Evolutionary conservation across 2,888 invertebrate species (phyloP).

Genomic region (Thereva nobilitata): DNA sequence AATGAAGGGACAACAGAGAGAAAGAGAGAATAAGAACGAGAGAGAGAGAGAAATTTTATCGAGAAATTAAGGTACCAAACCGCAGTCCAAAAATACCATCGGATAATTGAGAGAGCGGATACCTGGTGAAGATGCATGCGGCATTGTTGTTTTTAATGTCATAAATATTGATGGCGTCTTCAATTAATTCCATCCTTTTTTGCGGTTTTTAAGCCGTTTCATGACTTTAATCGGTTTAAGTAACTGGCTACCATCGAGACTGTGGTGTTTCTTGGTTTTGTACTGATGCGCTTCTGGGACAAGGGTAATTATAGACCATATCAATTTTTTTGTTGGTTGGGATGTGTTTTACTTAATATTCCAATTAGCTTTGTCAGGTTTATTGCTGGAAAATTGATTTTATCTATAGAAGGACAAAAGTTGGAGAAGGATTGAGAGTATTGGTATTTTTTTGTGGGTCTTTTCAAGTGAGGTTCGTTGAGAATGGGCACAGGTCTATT

Average conservation of each 20-base stretch:
- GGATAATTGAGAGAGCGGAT: not conserved
- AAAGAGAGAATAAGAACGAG: not conserved
- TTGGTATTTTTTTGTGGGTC: too few relatives aligned
- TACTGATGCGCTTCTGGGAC: not conserved
- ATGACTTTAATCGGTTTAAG: constrained; percentile 4
- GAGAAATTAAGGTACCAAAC: constrained; percentile 16
- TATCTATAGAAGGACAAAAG: constrained; percentile 10
- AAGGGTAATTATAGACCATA: constrained; percentile 29
- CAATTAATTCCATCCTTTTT: constrained; percentile 38
- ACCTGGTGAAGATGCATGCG: constrained; percentile 23
- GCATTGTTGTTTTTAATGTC: constrained; percentile 30
- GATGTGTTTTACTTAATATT: constrained; percentile 37
- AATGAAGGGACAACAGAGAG: too few relatives aligned
- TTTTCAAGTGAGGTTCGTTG: too few relatives aligned
- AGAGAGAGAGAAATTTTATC: constrained; percentile 11
- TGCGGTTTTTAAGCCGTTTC: constrained; percentile 25
- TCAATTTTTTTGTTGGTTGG: constrained; percentile 9
- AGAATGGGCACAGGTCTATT: too few relatives aligned
- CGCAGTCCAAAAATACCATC: constrained; percentile 8
- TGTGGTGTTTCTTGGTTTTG: not conserved
- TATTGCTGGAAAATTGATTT: constrained; percentile 40
- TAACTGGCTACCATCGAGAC: not conserved
- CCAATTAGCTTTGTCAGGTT: constrained; percentile 41
- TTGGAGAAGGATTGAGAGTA: too few relatives aligned
- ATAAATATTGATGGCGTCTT: constrained; percentile 39